Base-by-base conservation (phyloP, 2,888 invertebrate genomes). In the Lasioglossum marginatum region DNA sequence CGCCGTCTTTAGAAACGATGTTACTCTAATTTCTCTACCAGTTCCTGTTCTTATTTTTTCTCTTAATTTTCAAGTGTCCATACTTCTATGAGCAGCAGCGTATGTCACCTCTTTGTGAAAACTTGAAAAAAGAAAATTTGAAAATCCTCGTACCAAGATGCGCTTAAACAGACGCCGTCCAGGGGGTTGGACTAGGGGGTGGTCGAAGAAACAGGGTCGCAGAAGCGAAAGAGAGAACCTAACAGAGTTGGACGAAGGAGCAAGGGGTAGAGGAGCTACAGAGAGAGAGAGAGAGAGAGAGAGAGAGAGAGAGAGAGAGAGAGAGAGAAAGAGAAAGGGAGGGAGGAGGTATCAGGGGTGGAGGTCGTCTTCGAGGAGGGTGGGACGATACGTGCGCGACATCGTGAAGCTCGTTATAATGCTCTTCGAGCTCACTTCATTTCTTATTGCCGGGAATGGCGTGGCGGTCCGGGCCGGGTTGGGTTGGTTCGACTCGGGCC, bases 361-460 rank as follows among this genome's bases (percentile, higher is more conserved):
- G 52, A 52, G 52, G 23, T 52, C 52, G 52, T 52, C 52, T 52
- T 27, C 77, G 31, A 4, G 48, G 82, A 86, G 85, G 79, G 82
- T 74, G 83, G 78, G 88, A 85, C 85, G 86, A 92, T 92, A 93
- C 92, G 92, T 92, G 92, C 92, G 90, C 92, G 89, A 93, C 92
- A 92, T 93, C 88, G 89, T 87, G 91, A 92, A 93, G 91, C 91
- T 93, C 91, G 91, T 93, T 92, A 92, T 91, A 92, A 92, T 91
- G 89, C 91, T 89, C 86, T 87, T 87, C 91, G 87, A 76, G 85
- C 71, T 82, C 85, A 80, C 88, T 88, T 90, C 85, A 85, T 90
- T 88, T 90, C 89, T 89, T 90, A 88, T 89, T 87, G 86, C 84
- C 81, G 82, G 60, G 85, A 85, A 89, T 81, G 66, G 27, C 34